Conservation (phyloP, 2,797 vertebrate genomes). For the Eulemur mongoz region DNA sequence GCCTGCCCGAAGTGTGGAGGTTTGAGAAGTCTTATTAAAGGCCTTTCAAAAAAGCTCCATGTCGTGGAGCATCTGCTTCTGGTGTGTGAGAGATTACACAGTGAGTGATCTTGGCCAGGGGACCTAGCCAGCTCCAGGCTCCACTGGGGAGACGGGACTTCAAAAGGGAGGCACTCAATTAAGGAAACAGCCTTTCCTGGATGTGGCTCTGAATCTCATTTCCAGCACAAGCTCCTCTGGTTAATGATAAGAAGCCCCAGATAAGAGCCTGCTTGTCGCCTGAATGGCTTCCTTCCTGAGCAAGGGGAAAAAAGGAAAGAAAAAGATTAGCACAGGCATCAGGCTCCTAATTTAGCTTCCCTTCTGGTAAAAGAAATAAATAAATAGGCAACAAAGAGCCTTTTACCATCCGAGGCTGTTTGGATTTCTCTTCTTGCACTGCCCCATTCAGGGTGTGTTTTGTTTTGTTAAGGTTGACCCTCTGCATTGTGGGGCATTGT, state of each 20-base stretch:
- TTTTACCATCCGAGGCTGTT: background rate
- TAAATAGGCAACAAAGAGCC: background rate
- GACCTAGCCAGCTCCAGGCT: slow-evolving; percentile 44
- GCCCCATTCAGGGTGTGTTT: background rate
- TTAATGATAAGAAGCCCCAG: slow-evolving; percentile 61
- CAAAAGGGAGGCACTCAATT: slow-evolving; percentile 58
- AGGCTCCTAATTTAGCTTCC: slow-evolving; percentile 22
- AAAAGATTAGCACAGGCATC: slow-evolving; percentile 31
- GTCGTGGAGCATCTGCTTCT: slow-evolving; percentile 44
- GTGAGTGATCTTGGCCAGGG: slow-evolving; percentile 19
- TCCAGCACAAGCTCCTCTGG: slow-evolving; percentile 53
- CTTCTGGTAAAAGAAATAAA: background rate
- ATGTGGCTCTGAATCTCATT: slow-evolving; percentile 58
- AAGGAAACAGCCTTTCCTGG: slow-evolving; percentile 65
- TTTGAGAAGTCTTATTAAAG: slow-evolving; percentile 67
- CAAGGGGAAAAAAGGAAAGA: background rate
- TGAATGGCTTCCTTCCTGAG: slow-evolving; percentile 72
- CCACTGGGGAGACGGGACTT: slow-evolving; percentile 49
- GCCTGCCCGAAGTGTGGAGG: background rate
- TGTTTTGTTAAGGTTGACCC: background rate
- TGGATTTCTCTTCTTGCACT: background rate
- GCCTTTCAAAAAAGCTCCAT: slow-evolving; percentile 31
- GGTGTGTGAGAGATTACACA: slow-evolving; percentile 57
- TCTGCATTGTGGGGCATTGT: background rate
- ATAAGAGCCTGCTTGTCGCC: slow-evolving; percentile 62